Evolutionary conservation across 2,888 invertebrate species (phyloP), one percentile per base, ranked within the genome.

Genomic region (Campopleginae sp.): DNA sequence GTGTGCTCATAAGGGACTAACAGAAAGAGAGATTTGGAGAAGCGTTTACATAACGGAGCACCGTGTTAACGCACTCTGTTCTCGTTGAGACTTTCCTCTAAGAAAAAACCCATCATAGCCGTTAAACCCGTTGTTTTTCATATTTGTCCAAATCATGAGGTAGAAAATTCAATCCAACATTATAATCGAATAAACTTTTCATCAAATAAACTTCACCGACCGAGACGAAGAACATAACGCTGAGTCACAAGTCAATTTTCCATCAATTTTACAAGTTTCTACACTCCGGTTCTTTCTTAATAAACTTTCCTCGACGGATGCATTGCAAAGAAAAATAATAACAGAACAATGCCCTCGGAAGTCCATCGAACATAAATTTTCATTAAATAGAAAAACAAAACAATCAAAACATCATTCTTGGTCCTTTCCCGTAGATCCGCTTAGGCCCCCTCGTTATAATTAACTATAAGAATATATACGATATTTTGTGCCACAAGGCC

Each of bases 11-110:
- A 31, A 76, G 77, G 61, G 68, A 66, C 66, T 42, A 38, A 77
- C 80, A 84, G 76, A 86, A 83, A 82, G 87, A 88, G 86, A 87
- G 88, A 89, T 89, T 89, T 89, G 86, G 79, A 88, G 86, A 80
- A 76, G 84, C 82, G 87, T 90, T 90, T 90, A 89, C 89, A 89
- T 90, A 91, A 90, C 90, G 90, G 88, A 87, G 78, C 85, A 86
- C 27, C 88, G 88, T 87, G 87, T 88, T 86, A 88, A 88, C 84
- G 87, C 77, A 80, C 84, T 27, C 19, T 72, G 27, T 48, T 80
- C 74, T 74, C 85, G 85, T 82, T 71, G 75, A 82, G 66, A 12
- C 81, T 82, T 77, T 58, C 77, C 68, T 79, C 71, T 76, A 51
- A 66, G 65, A 38, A n/a, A 46, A 65, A 70, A 80, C 44, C 33